Evolutionary conservation across 2,113 vertebrate species (phyloP).

Genomic region (Erythrocercus mccallii): DNA sequence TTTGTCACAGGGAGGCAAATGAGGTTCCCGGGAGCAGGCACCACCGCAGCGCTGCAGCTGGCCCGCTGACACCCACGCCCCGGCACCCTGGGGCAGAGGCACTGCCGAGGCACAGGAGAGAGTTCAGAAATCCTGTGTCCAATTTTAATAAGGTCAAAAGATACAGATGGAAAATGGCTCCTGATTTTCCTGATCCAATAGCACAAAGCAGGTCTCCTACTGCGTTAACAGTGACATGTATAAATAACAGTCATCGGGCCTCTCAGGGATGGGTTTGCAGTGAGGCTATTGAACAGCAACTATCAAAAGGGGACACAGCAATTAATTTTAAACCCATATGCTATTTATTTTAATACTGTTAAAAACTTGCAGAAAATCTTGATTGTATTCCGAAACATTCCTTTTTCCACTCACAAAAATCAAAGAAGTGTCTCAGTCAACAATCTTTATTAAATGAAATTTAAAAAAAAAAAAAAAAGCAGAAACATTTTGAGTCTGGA

Average conservation of each 20-base stretch:
- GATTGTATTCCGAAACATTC: not conserved
- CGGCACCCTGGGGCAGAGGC: not conserved
- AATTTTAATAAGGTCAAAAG: not conserved
- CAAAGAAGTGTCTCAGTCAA: not conserved
- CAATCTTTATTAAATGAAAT: not conserved
- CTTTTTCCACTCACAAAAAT: not conserved
- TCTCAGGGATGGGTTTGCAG: not conserved
- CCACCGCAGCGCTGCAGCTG: not conserved
- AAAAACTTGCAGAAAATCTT: not conserved
- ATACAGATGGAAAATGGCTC: not conserved
- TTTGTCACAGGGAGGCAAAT: constrained; percentile 28
- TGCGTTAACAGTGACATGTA: not conserved
- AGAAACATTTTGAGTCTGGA: not conserved
- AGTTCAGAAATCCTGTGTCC: not conserved
- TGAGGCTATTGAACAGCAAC: not conserved
- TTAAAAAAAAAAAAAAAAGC: too few relatives aligned
- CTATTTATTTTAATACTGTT: not conserved
- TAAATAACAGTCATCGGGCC: not conserved
- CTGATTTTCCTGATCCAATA: not conserved
- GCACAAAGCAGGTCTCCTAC: not conserved
- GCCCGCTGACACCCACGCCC: not conserved
- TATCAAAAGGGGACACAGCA: not conserved
- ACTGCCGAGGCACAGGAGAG: accelerated
- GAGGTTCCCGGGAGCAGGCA: not conserved
- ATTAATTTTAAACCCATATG: not conserved